These are phyloP conservation scores for Dioctria rufipes DNA, from an alignment of 2,888 invertebrate species.

Conservation along the genomic window DNA sequence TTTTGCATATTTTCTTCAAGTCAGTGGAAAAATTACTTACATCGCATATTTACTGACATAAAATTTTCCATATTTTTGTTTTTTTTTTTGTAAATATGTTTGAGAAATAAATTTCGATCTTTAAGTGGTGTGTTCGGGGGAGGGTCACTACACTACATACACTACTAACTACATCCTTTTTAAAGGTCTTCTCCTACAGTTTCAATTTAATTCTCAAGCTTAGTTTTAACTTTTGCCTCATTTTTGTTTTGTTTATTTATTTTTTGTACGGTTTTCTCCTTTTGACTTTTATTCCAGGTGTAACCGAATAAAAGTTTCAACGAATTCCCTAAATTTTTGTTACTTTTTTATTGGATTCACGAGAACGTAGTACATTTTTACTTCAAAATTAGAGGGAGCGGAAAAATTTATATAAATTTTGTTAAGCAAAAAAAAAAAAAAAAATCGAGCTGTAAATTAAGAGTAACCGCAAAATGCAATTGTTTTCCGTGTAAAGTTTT, in stretches of 20 bases:
- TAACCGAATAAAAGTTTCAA: slow-evolving; percentile 32
- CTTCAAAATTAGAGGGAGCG: slow-evolving; percentile 45
- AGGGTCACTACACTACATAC: too few species aligned
- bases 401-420: slow-evolving; percentile 41
- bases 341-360: slow-evolving; percentile 47
- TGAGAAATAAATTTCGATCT: slow-evolving; percentile 23
- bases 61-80: slow-evolving; percentile 4
- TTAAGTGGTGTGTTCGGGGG: not conserved
- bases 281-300: slow-evolving; percentile 28
- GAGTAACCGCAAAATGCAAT: slow-evolving; percentile 69
- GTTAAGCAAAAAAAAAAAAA: not conserved
- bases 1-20: slow-evolving; percentile 47
- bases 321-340: slow-evolving; percentile 40
- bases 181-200: not conserved
- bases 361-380: slow-evolving; percentile 19
- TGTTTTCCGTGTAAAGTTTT: slow-evolving; percentile 53
- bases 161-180: not conserved
- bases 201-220: slow-evolving; percentile 5
- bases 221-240: not conserved
- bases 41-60: slow-evolving; percentile 22
- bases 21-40: slow-evolving; percentile 44
- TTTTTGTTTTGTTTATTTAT: not conserved
- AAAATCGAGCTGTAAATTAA: slow-evolving; percentile 67
- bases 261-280: not conserved
- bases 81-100: not conserved